Evolutionary conservation across 2,888 invertebrate species (phyloP).

Genomic region (Gryllus longicercus): DNA sequence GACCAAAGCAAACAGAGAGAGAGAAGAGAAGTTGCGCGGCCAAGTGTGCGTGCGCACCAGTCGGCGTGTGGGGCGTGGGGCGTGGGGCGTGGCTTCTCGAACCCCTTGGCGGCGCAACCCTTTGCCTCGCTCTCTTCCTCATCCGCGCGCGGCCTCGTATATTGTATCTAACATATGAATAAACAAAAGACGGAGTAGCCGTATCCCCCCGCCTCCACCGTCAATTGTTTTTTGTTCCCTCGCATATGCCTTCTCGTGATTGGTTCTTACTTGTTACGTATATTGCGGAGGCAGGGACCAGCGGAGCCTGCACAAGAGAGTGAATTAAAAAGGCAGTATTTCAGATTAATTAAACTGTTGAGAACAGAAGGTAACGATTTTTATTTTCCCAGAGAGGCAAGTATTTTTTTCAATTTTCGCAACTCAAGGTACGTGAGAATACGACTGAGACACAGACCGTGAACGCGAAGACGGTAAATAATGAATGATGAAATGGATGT

Average conservation of each 20-base stretch:
- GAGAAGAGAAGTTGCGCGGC: too few relatives aligned
- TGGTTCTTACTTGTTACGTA: constrained; percentile 8
- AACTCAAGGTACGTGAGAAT: constrained; percentile 17
- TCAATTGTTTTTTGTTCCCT: constrained; percentile 17
- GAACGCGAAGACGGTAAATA: constrained; percentile 2
- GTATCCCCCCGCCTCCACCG: not conserved
- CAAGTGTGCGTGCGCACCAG: too few relatives aligned
- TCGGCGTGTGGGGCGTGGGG: too few relatives aligned
- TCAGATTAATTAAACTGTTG: constrained; percentile 17
- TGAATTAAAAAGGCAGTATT: constrained; percentile 17
- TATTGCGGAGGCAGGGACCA: not conserved
- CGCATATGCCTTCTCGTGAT: not conserved
- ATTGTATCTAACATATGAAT: constrained; percentile 17
- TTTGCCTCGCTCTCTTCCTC: not conserved
- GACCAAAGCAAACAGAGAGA: too few relatives aligned
- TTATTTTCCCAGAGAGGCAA: constrained; percentile 6
- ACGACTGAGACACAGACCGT: not conserved
- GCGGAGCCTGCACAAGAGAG: not conserved
- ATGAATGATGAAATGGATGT: constrained; percentile 17
- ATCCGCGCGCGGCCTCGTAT: not conserved
- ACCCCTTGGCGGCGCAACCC: not conserved
- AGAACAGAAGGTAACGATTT: constrained; percentile 10
- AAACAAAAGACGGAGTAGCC: constrained; percentile 1
- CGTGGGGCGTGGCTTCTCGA: not conserved
- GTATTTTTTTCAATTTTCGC: not conserved